phyloP scores from a whole-genome alignment of 2,797 vertebrate species.

The Gobionotothen gibberifrons region DNA sequence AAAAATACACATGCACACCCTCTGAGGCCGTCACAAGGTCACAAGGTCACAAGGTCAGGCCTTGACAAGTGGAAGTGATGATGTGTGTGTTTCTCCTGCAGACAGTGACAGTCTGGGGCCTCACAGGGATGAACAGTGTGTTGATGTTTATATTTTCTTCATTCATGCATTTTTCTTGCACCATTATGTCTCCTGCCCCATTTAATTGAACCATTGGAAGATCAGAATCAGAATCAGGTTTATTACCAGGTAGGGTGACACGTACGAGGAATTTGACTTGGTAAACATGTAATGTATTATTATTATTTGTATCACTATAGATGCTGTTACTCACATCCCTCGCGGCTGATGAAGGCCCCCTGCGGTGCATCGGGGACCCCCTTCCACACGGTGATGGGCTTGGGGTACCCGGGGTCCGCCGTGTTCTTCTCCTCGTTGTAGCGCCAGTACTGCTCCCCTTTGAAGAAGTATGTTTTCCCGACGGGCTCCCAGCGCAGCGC shows the following conservation, averaged over 20 bases:
- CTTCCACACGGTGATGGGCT: slow-evolving; percentile 95
- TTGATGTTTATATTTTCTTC: too few relatives aligned
- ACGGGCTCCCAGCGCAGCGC: slow-evolving; percentile 96
- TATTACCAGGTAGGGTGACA: too few relatives aligned
- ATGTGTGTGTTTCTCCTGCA: slow-evolving; percentile 19
- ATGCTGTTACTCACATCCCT: slow-evolving; percentile 91
- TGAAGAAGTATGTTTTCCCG: slow-evolving; percentile 98
- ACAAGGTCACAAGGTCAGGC: slow-evolving; percentile 37
- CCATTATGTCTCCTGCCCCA: too few relatives aligned
- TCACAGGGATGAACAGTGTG: not conserved
- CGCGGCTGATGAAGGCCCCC: slow-evolving; percentile 97
- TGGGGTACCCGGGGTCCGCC: slow-evolving; percentile 94
- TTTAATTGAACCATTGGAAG: too few relatives aligned
- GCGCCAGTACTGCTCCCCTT: slow-evolving; percentile 97
- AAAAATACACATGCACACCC: slow-evolving; percentile 18
- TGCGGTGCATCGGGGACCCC: slow-evolving; percentile 94
- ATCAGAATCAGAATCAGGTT: not conserved
- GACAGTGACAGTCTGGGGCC: not conserved
- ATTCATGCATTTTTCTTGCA: too few relatives aligned
- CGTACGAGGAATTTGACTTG: too few relatives aligned
- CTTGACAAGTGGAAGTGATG: slow-evolving; percentile 57
- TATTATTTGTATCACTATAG: too few relatives aligned
- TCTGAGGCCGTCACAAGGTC: slow-evolving; percentile 36
- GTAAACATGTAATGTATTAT: too few relatives aligned
- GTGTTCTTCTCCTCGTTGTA: slow-evolving; percentile 95